Percentiles rank a stretch among this genome's conserved stretches.
These are phyloP conservation scores for Baryphthengus martii DNA, from an alignment of 2,113 vertebrate genomes.

Conservation along the genomic window DNA sequence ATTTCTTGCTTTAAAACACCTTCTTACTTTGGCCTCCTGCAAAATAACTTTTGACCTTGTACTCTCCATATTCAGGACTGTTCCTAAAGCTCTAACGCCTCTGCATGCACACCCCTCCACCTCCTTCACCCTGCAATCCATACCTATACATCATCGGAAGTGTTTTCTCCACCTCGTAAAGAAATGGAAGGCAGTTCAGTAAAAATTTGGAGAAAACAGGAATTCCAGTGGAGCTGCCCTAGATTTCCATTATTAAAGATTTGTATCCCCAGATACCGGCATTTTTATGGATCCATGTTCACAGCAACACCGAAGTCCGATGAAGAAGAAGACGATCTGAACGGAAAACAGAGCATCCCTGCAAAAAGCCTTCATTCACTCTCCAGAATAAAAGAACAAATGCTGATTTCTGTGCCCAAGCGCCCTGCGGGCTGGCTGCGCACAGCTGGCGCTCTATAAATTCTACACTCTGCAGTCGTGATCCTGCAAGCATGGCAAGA, in stretches of 20 bases:
- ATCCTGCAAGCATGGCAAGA: background rate
- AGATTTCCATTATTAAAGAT: background rate
- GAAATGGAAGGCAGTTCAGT: background rate
- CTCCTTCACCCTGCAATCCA: background rate
- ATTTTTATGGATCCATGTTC: background rate
- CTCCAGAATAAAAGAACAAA: background rate
- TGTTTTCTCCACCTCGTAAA: background rate
- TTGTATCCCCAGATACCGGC: background rate
- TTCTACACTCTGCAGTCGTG: background rate
- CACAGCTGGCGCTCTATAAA: background rate
- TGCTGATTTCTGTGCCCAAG: background rate
- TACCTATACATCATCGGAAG: background rate
- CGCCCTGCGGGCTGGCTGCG: background rate
- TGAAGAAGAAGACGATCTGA: background rate
- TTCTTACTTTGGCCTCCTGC: background rate
- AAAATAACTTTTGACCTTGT: background rate
- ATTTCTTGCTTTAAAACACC: background rate
- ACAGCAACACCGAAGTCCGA: background rate
- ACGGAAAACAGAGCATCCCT: background rate
- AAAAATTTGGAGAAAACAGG: background rate
- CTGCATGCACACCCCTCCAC: background rate
- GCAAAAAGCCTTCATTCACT: background rate
- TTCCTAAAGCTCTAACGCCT: background rate
- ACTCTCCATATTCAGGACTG: background rate
- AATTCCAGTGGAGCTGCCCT: background rate